A percentile compares a stretch with the other conserved stretches of the same genome.
Evolutionary conservation across 2,797 vertebrate genomes (phyloP).

Genomic region (Hapalemur alaotrensis): DNA sequence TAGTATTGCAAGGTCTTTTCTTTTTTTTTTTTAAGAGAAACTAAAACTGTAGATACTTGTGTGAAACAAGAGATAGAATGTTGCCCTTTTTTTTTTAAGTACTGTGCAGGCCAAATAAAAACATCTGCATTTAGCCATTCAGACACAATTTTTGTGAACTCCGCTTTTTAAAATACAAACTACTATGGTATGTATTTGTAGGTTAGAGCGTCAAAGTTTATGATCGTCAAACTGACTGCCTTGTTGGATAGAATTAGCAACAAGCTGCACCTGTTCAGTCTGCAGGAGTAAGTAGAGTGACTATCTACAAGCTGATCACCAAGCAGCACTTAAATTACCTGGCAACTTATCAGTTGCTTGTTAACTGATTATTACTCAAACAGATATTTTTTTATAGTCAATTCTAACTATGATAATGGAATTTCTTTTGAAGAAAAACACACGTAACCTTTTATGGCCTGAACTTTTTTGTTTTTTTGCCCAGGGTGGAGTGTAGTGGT

Average conservation of each 20-base stretch:
- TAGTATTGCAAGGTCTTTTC: neutral
- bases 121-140: neutral
- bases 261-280: neutral
- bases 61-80: neutral
- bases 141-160: neutral
- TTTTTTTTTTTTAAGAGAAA: neutral
- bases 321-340: neutral
- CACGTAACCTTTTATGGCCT: neutral
- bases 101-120: neutral
- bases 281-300: neutral
- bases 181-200: neutral
- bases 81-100: neutral
- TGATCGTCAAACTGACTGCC: neutral
- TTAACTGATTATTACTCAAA: conserved; percentile 23
- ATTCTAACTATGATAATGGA: conserved; percentile 23
- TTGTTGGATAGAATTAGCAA: neutral
- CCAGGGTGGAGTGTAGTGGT: neutral
- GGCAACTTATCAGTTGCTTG: neutral
- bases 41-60: neutral
- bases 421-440: conserved; percentile 47
- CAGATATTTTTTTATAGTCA: conserved; percentile 1
- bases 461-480: neutral
- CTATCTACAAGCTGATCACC: neutral
- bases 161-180: conserved; percentile 6
- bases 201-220: neutral